Evolutionary conservation across 2,797 vertebrate species (phyloP), one percentile per base, ranked within the genome.

Genomic region (Xenopus petersii): DNA sequence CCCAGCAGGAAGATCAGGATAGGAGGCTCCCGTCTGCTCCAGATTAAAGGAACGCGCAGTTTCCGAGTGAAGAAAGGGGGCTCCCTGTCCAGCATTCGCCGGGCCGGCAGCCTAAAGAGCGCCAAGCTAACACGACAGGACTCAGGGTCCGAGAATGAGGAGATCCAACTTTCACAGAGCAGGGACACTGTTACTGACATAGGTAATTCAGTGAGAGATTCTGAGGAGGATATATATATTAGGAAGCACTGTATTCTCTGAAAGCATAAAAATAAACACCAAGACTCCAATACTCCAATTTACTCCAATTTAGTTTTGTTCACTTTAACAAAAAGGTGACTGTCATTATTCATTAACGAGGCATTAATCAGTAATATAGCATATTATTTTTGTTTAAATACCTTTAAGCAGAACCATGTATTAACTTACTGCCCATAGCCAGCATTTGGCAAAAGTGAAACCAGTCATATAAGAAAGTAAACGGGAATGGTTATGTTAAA

Each of bases 41-140:
- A 99, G 92, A 99, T 99, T 86, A 99, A 99, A 94, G 97, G 97
- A 75, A 97, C 97, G 30, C 93, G 96, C 83, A 99, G 97, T 88
- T 99, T 99, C 90, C 93, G 95, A 47, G 92, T 98, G 75, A 99
- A 99, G 91, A 99, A 98, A 86, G 98, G 97, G 47, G 97, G 97
- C 83, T 98, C 96, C 46, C 90, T 99, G 87, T 98, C 97, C 17
- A 99, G 96, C 80, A 96, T 99, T 82, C 96, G 94, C 82, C 92
- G 95, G 73, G 96, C 97, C 48, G 96, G 98, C 81, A 99, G 97
- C 90, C 93, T 99, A 87, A 99, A 99, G 90, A 98, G 97, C 93
- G 97, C 95, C 89, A 99, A 99, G 90, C 87, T 98, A 88, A 95
- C 96, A 83, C 92, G 97, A 81, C 98, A 99, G 90, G 98, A 99